Evolutionary conservation across 2,797 vertebrate species (phyloP).

Genomic region (Anguilla pacifica): DNA sequence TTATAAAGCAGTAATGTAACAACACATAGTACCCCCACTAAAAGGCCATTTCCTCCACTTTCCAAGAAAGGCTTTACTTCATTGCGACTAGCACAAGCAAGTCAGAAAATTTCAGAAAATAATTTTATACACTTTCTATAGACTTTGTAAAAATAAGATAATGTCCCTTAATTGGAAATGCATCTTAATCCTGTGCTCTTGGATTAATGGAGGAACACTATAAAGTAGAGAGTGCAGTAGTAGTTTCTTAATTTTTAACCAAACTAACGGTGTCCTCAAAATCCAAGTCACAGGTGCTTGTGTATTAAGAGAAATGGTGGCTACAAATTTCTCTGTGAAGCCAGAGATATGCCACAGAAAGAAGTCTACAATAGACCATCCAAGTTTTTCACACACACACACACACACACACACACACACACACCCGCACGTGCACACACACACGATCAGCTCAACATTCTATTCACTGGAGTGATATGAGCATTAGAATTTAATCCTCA

Average conservation of each 20-base stretch:
- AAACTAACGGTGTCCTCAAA: not conserved
- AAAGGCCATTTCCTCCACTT: too few relatives aligned
- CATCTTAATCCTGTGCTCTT: not conserved
- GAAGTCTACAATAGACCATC: not conserved
- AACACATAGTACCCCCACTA: too few relatives aligned
- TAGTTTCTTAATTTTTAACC: not conserved
- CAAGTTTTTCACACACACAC: not conserved
- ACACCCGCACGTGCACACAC: too few relatives aligned
- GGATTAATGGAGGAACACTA: not conserved
- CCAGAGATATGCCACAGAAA: not conserved
- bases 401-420: too few relatives aligned
- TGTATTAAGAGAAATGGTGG: not conserved
- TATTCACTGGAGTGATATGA: conserved; percentile 18
- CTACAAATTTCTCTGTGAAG: not conserved
- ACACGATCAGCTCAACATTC: not conserved
- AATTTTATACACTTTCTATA: not conserved
- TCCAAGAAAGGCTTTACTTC: too few relatives aligned
- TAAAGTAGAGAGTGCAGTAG: not conserved
- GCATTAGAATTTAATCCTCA: conserved; percentile 18
- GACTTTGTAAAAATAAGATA: not conserved
- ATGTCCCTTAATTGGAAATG: not conserved
- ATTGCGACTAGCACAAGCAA: not conserved
- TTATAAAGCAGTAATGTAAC: too few relatives aligned
- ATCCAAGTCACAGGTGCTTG: not conserved
- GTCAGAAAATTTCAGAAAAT: not conserved